Evolutionary conservation across 2,888 invertebrate species (phyloP).

Genomic region (Leucoptera coffeella): DNA sequence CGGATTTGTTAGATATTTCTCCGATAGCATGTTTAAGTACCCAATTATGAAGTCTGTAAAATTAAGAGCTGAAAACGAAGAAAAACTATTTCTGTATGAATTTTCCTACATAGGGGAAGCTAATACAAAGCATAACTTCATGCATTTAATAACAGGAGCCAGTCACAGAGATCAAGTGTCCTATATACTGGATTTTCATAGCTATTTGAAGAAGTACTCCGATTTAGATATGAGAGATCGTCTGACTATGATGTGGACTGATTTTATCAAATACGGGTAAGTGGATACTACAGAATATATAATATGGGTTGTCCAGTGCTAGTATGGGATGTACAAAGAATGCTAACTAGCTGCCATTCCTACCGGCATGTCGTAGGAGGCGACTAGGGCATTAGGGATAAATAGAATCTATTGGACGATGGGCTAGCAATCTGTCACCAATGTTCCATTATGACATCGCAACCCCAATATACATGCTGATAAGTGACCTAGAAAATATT

Average conservation of each 20-base stretch:
- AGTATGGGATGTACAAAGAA: too few relatives aligned
- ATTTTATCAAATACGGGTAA: conserved; percentile 33
- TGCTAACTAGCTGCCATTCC: too few relatives aligned
- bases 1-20: conserved; percentile 30
- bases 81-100: conserved; percentile 27
- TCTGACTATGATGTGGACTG: conserved; percentile 34
- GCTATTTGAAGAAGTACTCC: conserved; percentile 16
- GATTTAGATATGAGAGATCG: conserved; percentile 30
- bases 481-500: too few relatives aligned
- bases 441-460: too few relatives aligned
- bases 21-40: conserved; percentile 38
- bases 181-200: conserved; percentile 29
- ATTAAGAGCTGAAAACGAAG: conserved; percentile 15
- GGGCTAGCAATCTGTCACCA: too few relatives aligned
- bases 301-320: too few relatives aligned
- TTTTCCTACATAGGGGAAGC: conserved; percentile 30
- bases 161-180: conserved; percentile 38
- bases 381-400: too few relatives aligned
- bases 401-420: too few relatives aligned
- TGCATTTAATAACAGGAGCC: conserved; percentile 28
- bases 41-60: conserved; percentile 27
- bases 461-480: too few relatives aligned
- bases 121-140: conserved; percentile 23
- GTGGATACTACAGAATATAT: too few relatives aligned
- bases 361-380: too few relatives aligned